Percentiles rank a stretch among this genome's conserved stretches.
These are phyloP conservation scores for Cichlasoma orientale DNA, from an alignment of 2,797 vertebrate species.

Conservation along the genomic window DNA sequence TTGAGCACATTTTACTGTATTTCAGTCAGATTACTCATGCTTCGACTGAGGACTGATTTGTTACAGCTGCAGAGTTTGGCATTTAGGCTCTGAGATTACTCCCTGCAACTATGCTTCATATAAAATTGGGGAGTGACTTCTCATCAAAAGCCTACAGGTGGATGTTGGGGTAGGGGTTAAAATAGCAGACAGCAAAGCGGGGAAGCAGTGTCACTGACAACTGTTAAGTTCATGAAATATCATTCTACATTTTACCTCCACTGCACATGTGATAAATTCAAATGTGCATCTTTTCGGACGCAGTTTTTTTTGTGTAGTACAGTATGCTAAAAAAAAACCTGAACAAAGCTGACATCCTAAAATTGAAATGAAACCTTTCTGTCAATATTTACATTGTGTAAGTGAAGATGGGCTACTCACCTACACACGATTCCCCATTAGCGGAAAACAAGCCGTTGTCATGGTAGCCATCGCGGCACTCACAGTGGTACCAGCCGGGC, in stretches of 20 bases:
- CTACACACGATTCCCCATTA: slow-evolving; percentile 95
- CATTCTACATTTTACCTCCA: too few species aligned
- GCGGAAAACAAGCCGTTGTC: slow-evolving; percentile 97
- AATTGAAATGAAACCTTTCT: not conserved
- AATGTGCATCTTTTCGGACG: too few species aligned
- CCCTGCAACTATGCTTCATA: not conserved
- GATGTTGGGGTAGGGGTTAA: not conserved
- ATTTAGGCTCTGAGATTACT: not conserved
- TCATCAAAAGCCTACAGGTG: not conserved
- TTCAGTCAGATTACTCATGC: not conserved
- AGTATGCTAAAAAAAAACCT: not conserved
- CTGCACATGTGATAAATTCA: too few species aligned
- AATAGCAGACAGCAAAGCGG: not conserved
- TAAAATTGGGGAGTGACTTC: not conserved
- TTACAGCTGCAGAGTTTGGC: not conserved
- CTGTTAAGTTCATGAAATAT: too few species aligned
- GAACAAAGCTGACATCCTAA: not conserved
- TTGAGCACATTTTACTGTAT: not conserved
- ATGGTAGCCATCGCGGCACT: slow-evolving; percentile 97
- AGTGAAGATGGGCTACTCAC: slow-evolving; percentile 78
- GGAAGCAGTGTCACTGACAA: too few species aligned
- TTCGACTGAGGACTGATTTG: not conserved
- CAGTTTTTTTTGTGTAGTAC: not conserved
- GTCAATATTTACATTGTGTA: not conserved
- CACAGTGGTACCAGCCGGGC: slow-evolving; percentile 99